These are phyloP conservation scores for Diadophis punctatus DNA, from an alignment of 2,113 vertebrate genomes.

Conservation along the genomic window DNA sequence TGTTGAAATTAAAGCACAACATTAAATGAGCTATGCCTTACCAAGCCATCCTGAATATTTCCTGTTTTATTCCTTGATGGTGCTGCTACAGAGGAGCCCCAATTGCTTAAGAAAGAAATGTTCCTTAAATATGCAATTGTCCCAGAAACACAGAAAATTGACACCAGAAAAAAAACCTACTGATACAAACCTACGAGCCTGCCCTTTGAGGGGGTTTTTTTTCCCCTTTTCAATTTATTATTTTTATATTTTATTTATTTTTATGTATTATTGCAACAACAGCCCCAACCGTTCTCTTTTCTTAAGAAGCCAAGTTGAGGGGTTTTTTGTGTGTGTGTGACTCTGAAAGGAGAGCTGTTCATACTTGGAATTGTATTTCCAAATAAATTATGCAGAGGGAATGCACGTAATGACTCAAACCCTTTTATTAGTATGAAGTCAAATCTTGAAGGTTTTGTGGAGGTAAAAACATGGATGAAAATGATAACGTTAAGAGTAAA, in stretches of 20 bases:
- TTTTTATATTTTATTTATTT: no score
- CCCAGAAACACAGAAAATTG: background rate
- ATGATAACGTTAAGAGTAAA: background rate
- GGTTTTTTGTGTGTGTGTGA: no score
- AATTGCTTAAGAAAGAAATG: background rate
- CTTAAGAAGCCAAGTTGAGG: background rate
- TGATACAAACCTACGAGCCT: background rate
- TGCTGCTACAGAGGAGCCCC: background rate
- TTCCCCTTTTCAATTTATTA: no score
- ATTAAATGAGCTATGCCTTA: background rate
- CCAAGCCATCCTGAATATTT: background rate
- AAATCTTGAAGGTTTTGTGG: background rate
- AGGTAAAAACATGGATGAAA: background rate
- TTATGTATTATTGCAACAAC: background rate
- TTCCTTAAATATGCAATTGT: background rate
- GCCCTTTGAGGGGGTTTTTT: background rate
- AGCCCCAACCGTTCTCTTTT: background rate
- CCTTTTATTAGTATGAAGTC: background rate
- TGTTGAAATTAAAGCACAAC: background rate
- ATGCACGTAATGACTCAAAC: background rate
- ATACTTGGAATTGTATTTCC: background rate
- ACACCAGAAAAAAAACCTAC: background rate
- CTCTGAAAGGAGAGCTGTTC: background rate
- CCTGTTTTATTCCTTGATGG: background rate
- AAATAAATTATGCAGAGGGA: slow-evolving; percentile 8